phyloP scores from a whole-genome alignment of 2,797 vertebrate species.

The Enteromius afrohamiltoni region DNA sequence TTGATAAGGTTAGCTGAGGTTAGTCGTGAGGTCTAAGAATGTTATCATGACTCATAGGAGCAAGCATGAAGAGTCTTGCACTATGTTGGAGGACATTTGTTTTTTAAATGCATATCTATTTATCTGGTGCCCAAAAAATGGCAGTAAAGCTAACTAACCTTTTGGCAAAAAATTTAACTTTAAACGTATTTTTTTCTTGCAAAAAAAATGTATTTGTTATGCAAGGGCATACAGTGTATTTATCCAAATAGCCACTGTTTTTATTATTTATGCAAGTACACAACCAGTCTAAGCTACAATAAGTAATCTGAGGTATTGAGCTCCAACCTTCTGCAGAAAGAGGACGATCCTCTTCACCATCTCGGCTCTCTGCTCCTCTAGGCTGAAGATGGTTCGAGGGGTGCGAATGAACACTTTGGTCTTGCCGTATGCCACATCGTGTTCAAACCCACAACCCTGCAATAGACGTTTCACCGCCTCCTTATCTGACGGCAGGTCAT shows the following conservation, averaged over 20 bases:
- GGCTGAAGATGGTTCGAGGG: slow-evolving; percentile 90
- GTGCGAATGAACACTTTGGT: slow-evolving; percentile 98
- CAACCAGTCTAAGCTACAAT: neutral
- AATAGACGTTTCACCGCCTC: slow-evolving; percentile 89
- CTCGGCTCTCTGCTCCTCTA: slow-evolving; percentile 91
- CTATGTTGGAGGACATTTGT: neutral
- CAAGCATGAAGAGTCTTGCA: neutral
- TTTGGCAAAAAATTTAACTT: neutral
- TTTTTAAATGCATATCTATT: neutral
- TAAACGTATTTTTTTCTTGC: neutral
- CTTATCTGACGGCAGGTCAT: slow-evolving; percentile 88
- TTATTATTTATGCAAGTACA: neutral
- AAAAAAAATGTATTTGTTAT: neutral
- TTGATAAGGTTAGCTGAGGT: neutral
- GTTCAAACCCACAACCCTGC: slow-evolving; percentile 88
- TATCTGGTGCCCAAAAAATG: neutral
- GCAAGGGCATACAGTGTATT: neutral
- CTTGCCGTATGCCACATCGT: slow-evolving; percentile 93
- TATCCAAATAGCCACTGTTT: neutral
- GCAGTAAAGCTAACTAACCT: neutral
- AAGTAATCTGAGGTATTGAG: neutral
- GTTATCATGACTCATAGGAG: neutral
- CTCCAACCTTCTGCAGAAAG: slow-evolving; percentile 94
- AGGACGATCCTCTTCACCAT: slow-evolving; percentile 95
- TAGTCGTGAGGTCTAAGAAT: neutral